These are phyloP conservation scores for Epinephelus lanceolatus DNA, from an alignment of 2,113 vertebrate genomes.

Conservation along the genomic window DNA sequence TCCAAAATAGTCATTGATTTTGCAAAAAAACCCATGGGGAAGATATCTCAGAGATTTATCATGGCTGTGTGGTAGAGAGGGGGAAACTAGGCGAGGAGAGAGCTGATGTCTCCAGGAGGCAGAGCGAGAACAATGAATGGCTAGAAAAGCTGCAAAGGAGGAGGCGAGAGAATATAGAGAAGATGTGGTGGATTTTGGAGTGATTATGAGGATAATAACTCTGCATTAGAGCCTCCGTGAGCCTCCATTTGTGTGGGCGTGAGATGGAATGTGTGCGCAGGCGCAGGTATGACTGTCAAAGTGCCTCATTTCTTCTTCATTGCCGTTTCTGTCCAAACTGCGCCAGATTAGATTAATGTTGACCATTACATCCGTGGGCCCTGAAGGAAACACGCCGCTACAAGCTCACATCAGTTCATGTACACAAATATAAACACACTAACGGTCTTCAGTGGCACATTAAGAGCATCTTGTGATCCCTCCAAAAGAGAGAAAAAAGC, in stretches of 20 bases:
- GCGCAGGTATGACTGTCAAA: slow-evolving; percentile 15
- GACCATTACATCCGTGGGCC: slow-evolving; percentile 44
- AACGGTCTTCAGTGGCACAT: slow-evolving; percentile 55
- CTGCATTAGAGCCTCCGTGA: slow-evolving; percentile 49
- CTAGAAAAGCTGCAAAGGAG: slow-evolving; percentile 43
- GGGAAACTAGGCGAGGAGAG: slow-evolving; percentile 44
- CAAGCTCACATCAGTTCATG: slow-evolving; percentile 19
- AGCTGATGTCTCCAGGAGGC: slow-evolving; percentile 64
- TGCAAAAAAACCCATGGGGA: slow-evolving; percentile 63
- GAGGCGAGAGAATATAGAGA: slow-evolving; percentile 41
- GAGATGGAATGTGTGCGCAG: slow-evolving; percentile 2
- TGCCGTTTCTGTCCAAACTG: slow-evolving; percentile 24
- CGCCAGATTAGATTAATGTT: slow-evolving; percentile 48
- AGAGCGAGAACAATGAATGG: slow-evolving; percentile 58
- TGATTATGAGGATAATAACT: slow-evolving; percentile 75
- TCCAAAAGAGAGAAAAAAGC: slow-evolving; percentile 6
- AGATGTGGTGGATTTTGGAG: slow-evolving; percentile 68
- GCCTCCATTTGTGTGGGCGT: slow-evolving; percentile 15
- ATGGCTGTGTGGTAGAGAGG: slow-evolving; percentile 39
- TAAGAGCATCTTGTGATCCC: slow-evolving; percentile 55
- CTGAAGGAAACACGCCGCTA: slow-evolving; percentile 4
- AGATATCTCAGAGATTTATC: slow-evolving; percentile 73
- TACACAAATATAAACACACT: slow-evolving; percentile 45
- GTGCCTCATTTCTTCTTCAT: slow-evolving; percentile 37
- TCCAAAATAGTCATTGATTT: slow-evolving; percentile 82